Evolutionary conservation across 37 sponge, comb jelly and placozoan species (phyloP), one percentile per base, ranked within the genome.

Genomic region (Hormiphora californensis): DNA sequence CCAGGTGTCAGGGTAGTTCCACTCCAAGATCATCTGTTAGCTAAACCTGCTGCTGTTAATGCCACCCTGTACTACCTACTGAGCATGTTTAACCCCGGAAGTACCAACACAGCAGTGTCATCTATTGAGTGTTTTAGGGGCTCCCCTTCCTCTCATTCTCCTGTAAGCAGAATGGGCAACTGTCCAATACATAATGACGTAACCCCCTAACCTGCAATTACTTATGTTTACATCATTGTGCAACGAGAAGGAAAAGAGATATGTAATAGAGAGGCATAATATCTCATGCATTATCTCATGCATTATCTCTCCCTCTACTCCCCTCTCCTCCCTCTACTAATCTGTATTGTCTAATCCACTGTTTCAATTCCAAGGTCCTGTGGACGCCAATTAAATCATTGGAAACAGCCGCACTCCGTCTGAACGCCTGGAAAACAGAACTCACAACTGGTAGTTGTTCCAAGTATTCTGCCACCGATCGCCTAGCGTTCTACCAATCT

Each of bases 1-100:
- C 17, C 67, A 65, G 67, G 67, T 33, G 11, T 65, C 11, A 11
- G 67, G 17, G 11, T 65, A 17, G 38, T 36, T 7, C 67, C 67
- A 5, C 67, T 65, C 3, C 67, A 65, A 65, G 67, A 65, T 38
- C 67, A 65, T 34, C 67, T 65, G 67, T 36, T 65, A 38, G 67
- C 67, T 33, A 31, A 34, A 2, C 67, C 67, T 1, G 19, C 35
- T 35, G 67, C 32, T 36, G 67, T 65, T 7, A 65, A 65, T 19
- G 38, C 35, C 38, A 65, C 67, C 9, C 32, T 65, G 67, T 65
- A 65, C 67, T 65, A 65, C 28, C 67, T 65, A 32, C 34, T 65
- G 36, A 65, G 37, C 37, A 34, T 65, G 67, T 65, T 36, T 38
- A 65, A 33, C 19, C 67, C 67, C 17, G 15, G 38, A 17, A 33